These are phyloP conservation scores for Drosophila nannoptera DNA, from an alignment of 1,140 invertebrate species.

Conservation along the genomic window DNA sequence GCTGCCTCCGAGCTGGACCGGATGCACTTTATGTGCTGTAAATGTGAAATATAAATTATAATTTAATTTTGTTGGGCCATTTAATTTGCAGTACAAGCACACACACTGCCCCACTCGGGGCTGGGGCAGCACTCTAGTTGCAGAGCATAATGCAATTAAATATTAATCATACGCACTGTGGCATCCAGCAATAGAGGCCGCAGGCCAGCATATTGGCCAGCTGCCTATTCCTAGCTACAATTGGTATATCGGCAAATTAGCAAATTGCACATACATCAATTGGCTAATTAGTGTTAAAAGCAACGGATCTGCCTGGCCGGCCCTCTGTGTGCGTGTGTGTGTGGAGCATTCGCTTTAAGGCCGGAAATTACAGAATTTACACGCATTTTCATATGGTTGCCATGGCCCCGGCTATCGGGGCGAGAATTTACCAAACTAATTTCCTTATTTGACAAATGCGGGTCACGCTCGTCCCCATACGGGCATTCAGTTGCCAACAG, in stretches of 20 bases:
- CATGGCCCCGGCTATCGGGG: not conserved
- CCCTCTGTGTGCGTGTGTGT: not conserved
- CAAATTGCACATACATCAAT: conserved; percentile 64
- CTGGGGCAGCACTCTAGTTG: conserved; percentile 43
- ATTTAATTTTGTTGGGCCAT: conserved; percentile 57
- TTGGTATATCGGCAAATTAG: conserved; percentile 59
- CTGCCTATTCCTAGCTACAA: conserved; percentile 14
- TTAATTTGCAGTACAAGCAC: conserved; percentile 26
- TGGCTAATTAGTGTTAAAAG: conserved; percentile 72
- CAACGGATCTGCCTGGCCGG: conserved; percentile 31
- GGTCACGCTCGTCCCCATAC: conserved; percentile 7
- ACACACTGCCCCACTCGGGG: too few species aligned
- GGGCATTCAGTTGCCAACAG: conserved; percentile 1
- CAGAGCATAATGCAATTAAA: conserved; percentile 69
- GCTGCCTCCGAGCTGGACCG: conserved; percentile 16
- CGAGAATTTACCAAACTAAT: conserved; percentile 61
- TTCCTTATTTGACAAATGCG: conserved; percentile 50
- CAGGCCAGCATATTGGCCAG: conserved; percentile 30
- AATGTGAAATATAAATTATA: conserved; percentile 55
- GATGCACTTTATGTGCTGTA: conserved; percentile 48
- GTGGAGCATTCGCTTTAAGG: conserved; percentile 2
- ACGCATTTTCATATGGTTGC: not conserved
- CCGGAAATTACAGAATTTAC: conserved; percentile 26
- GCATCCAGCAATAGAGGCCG: conserved; percentile 16
- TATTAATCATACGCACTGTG: conserved; percentile 72